These are phyloP conservation scores for Dione vanillae DNA, from an alignment of 2,888 invertebrate species.

Conservation along the genomic window DNA sequence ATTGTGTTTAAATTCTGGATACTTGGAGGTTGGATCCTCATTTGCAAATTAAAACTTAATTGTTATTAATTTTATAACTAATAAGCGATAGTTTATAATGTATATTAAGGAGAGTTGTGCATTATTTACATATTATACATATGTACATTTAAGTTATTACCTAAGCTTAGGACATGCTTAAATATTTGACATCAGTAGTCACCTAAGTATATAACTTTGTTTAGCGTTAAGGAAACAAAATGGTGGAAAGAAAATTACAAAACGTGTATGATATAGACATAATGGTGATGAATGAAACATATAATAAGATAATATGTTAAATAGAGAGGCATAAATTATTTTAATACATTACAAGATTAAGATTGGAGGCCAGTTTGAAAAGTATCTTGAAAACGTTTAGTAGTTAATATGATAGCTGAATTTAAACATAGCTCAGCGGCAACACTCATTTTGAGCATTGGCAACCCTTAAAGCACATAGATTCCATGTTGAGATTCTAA, in stretches of 20 bases:
- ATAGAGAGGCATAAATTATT: conserved; percentile 59
- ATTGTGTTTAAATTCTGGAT: conserved; percentile 59
- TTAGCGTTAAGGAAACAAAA: conserved; percentile 26
- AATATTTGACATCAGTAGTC: conserved; percentile 57
- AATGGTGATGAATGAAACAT: conserved; percentile 1
- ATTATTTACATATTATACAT: conserved; percentile 45
- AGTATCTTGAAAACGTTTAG: conserved; percentile 45
- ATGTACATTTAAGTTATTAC: conserved; percentile 44
- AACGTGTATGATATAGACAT: background rate
- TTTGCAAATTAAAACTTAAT: conserved; percentile 58
- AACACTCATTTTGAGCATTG: conserved; percentile 64
- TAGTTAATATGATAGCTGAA: conserved; percentile 48
- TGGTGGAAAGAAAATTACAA: conserved; percentile 51
- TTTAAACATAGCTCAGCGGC: conserved; percentile 65
- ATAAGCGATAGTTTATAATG: conserved; percentile 4
- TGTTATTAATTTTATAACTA: conserved; percentile 45
- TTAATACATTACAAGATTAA: conserved; percentile 77
- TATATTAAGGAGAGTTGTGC: conserved; percentile 66
- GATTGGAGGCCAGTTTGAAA: conserved; percentile 55
- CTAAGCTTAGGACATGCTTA: conserved; percentile 60
- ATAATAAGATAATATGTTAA: conserved; percentile 47
- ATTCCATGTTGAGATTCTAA: conserved; percentile 57
- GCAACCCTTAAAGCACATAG: conserved; percentile 55
- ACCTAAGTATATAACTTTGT: conserved; percentile 48
- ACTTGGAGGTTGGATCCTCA: conserved; percentile 79